phyloP scores from a whole-genome alignment of 2,113 vertebrate species.

The Ia io region DNA sequence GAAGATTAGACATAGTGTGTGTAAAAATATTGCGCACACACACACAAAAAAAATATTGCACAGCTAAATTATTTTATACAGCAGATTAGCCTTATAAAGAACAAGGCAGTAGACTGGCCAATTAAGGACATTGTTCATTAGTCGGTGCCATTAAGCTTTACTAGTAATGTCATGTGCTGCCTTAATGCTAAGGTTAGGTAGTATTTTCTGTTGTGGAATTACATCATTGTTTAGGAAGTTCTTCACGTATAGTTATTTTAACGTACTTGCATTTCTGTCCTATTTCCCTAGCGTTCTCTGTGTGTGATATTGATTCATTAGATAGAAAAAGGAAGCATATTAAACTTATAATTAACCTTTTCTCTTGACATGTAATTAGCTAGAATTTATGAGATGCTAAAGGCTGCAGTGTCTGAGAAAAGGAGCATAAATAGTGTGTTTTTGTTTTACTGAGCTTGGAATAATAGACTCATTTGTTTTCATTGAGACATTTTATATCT shows the following conservation, averaged over 20 bases:
- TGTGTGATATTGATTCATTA: constrained; percentile 45
- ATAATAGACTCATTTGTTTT: constrained; percentile 59
- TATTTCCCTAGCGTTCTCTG: not conserved
- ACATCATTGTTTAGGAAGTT: not conserved
- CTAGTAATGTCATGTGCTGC: not conserved
- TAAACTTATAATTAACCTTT: constrained; percentile 65
- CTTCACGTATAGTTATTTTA: not conserved
- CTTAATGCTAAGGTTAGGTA: not conserved
- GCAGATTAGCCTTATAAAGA: not conserved
- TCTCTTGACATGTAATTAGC: constrained; percentile 60
- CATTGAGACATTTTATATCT: not conserved
- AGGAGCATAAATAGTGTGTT: not conserved
- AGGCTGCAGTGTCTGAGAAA: constrained; percentile 26
- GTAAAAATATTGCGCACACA: not conserved
- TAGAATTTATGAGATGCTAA: constrained; percentile 61
- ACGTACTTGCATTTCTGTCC: not conserved
- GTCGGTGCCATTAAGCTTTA: not conserved
- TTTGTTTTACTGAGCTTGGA: constrained; percentile 46
- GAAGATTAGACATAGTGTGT: not conserved
- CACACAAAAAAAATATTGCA: not conserved
- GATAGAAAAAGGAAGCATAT: constrained; percentile 40
- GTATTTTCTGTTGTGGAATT: not conserved
- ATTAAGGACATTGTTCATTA: not conserved
- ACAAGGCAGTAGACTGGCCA: not conserved
- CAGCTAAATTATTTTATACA: not conserved